phyloP scores from a whole-genome alignment of 2,888 invertebrate genomes.

The Microplitis deprimator region DNA sequence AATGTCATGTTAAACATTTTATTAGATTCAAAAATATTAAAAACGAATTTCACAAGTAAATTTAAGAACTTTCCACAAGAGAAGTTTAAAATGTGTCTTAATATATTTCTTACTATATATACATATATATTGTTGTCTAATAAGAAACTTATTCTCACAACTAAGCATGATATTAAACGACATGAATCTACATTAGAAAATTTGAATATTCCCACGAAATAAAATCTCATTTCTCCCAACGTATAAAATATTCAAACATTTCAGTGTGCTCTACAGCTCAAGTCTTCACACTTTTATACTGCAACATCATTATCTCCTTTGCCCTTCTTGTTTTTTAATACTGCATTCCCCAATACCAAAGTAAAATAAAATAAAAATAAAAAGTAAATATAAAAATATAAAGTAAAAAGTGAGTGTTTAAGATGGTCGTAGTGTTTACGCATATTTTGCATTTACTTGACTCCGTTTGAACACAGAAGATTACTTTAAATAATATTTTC shows the following conservation, averaged over 20 bases:
- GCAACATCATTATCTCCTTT: background rate
- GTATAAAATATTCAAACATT: constrained; percentile 29
- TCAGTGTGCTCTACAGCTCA: background rate
- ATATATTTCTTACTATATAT: background rate
- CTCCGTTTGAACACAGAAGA: constrained; percentile 61
- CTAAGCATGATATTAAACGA: constrained; percentile 19
- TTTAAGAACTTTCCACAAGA: background rate
- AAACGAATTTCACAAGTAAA: background rate
- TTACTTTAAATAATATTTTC: constrained; percentile 63
- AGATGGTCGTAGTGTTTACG: constrained; percentile 23
- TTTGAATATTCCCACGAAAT: constrained; percentile 14
- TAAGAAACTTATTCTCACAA: constrained; percentile 16
- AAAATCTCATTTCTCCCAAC: constrained; percentile 22
- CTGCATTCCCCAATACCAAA: background rate
- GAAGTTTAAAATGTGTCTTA: background rate
- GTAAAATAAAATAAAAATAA: background rate
- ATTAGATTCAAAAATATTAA: background rate
- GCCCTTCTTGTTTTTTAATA: background rate
- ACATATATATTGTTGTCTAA: background rate
- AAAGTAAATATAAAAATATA: background rate
- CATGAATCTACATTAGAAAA: constrained; percentile 4
- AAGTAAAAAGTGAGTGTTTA: constrained; percentile 15
- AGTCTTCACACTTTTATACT: background rate
- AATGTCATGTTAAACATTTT: background rate
- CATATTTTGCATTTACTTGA: constrained; percentile 61